Base-by-base conservation (phyloP, 2,797 vertebrate species). In the Ceryle rudis region DNA sequence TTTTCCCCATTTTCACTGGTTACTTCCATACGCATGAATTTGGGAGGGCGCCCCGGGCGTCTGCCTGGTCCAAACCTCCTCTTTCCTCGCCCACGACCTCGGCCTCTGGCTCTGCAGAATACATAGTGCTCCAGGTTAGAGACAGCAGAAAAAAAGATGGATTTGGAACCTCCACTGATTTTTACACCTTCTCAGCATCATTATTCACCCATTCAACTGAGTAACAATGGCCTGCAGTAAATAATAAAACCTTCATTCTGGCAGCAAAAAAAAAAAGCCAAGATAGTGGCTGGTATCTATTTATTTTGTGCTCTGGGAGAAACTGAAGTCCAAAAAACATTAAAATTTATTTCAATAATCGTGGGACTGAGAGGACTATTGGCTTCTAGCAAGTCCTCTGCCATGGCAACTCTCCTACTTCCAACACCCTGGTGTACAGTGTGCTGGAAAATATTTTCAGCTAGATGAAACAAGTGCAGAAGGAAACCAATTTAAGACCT, bases 21-120 rank as follows among this genome's bases (percentile, higher is more conserved):
- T 31, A 98, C 97, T 95, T 99, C 99, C 94, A 99, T 88, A 26
- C 98, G 98, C 96, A 99, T 98, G 92, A 99, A 99, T 97, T 99
- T 99, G 12, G 99, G 99, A 12, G 99, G 99, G 2, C 99, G 98
- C 9, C 99, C 99, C 0, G 99, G 99, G 96, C 99, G 97, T 39
- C 99, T 98, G 84, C 99, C 99, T 4, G 99, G 98, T 57, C 99
- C 99, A 81, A 99, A 99, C 75, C 99, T 98, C 97, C 99, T 99
- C 94, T 99, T 99, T 65, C 99, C 99, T 96, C 99, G 97, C 33
- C 99, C 99, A 74, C 99, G 98, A 28, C 99, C 98, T 87, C 99
- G 98, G 67, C 99, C 98, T 98, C 98, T 99, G 64, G 99, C 98
- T 97, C 99, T 99, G 93, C 52, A 97, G 88, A 97, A 83, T 51